A percentile compares a stretch with the other conserved stretches of the same genome.
Conservation (phyloP, 1,140 invertebrate genomes). For the Dendroctonus ponderosae region DNA sequence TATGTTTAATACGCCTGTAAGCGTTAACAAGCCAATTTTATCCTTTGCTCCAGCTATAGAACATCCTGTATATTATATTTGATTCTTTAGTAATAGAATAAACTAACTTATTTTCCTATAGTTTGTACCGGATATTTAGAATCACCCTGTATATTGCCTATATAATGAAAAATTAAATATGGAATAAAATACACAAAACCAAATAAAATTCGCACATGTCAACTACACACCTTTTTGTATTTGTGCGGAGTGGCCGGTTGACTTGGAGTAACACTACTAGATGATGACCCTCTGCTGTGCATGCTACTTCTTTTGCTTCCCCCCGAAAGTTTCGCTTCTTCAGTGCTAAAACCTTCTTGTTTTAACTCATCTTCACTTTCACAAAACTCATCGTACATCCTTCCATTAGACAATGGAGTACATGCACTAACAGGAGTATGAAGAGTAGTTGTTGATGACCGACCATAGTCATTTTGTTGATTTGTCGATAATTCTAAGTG, state of each 20-base stretch:
- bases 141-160: too few species aligned
- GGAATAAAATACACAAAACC: background rate
- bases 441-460: conserved; percentile 55
- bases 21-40: too few species aligned
- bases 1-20: too few species aligned
- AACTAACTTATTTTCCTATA: too few species aligned
- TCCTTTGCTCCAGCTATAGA: too few species aligned
- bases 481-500: conserved; percentile 55
- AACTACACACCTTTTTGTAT: conserved; percentile 75
- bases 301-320: conserved; percentile 88
- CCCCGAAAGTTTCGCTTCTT: conserved; percentile 60
- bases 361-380: conserved; percentile 89
- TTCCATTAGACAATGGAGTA: conserved; percentile 59
- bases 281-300: conserved; percentile 85
- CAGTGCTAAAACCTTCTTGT: conserved; percentile 72
- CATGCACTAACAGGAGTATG: conserved; percentile 53
- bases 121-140: too few species aligned
- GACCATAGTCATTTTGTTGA: conserved; percentile 42
- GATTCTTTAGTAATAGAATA: too few species aligned
- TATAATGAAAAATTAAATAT: background rate
- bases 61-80: too few species aligned
- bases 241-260: conserved; percentile 92
- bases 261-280: conserved; percentile 79
- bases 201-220: background rate
- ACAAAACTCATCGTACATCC: conserved; percentile 76